Conservation (phyloP, 2,797 vertebrate genomes). For the Oryzias dopingdopingensis region DNA sequence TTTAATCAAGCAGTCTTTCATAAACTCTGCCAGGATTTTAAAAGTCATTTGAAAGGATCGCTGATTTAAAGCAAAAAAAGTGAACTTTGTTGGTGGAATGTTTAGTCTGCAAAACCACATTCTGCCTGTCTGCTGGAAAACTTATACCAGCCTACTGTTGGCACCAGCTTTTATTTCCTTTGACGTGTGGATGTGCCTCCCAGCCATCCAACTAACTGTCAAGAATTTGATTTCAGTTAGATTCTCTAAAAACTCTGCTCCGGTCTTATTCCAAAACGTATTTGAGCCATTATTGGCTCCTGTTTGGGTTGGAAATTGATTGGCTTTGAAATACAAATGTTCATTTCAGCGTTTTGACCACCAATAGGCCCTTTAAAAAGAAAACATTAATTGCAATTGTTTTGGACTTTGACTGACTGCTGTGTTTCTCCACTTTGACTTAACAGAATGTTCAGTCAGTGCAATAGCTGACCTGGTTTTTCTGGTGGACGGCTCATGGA, state of each 20-base stretch:
- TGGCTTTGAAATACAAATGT: slow-evolving; percentile 13
- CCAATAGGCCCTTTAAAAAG: not conserved
- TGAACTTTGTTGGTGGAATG: slow-evolving; percentile 45
- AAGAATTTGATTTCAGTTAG: slow-evolving; percentile 47
- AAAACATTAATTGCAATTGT: not conserved
- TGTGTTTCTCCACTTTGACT: slow-evolving; percentile 18
- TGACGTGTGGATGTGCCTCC: slow-evolving; percentile 56
- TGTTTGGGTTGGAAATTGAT: slow-evolving; percentile 22
- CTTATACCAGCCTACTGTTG: slow-evolving; percentile 57
- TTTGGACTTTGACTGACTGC: slow-evolving; percentile 6
- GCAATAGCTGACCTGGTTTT: slow-evolving; percentile 93
- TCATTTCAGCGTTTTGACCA: slow-evolving; percentile 21
- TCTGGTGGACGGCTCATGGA: slow-evolving; percentile 98
- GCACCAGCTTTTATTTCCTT: slow-evolving; percentile 53
- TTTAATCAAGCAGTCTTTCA: slow-evolving; percentile 10
- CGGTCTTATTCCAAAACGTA: slow-evolving; percentile 22
- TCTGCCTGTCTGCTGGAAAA: slow-evolving; percentile 56
- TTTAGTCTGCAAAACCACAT: slow-evolving; percentile 61
- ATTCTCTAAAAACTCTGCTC: slow-evolving; percentile 35
- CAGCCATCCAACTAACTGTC: slow-evolving; percentile 54
- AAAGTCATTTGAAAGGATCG: slow-evolving; percentile 46
- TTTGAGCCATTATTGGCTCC: slow-evolving; percentile 14
- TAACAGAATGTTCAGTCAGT: slow-evolving; percentile 90
- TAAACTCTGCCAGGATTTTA: slow-evolving; percentile 46
- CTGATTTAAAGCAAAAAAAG: slow-evolving; percentile 51